Conservation (phyloP, 2,797 vertebrate species). For the Pseudochromis fuscus region DNA sequence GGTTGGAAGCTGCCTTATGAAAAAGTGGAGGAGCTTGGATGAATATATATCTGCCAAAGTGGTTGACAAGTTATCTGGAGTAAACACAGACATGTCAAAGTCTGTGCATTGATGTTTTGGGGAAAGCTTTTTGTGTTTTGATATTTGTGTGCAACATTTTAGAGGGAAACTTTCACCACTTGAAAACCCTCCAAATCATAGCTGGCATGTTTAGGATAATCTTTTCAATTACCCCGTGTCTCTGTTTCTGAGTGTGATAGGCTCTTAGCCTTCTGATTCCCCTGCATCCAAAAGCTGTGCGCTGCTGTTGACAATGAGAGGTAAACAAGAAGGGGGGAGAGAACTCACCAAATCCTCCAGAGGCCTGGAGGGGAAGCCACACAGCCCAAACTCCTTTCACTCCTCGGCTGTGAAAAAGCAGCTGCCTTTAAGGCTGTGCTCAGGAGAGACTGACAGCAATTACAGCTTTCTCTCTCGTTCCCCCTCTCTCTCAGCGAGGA, state of each 20-base stretch:
- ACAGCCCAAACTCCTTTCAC: constrained; percentile 79
- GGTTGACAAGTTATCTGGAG: constrained; percentile 77
- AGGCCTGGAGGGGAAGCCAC: constrained; percentile 84
- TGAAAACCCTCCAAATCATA: constrained; percentile 79
- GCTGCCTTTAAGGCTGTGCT: constrained; percentile 80
- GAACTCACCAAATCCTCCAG: constrained; percentile 83
- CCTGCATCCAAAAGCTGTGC: constrained; percentile 63
- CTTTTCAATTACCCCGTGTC: constrained; percentile 85
- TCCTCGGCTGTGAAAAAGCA: constrained; percentile 74
- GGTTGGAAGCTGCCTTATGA: constrained; percentile 35
- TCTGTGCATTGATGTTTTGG: constrained; percentile 71
- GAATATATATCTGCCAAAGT: constrained; percentile 74
- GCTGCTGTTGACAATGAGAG: constrained; percentile 85
- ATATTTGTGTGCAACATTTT: constrained; percentile 71
- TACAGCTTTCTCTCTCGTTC: constrained; percentile 73
- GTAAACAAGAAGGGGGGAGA: constrained; percentile 82
- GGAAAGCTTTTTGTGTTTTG: constrained; percentile 72
- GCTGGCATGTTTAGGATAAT: constrained; percentile 84
- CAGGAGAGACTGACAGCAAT: constrained; percentile 90
- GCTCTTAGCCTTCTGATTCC: constrained; percentile 79
- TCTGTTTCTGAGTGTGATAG: constrained; percentile 80
- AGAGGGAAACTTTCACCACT: constrained; percentile 76
- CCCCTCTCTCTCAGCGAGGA: constrained; percentile 51
- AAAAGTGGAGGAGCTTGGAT: constrained; percentile 53
- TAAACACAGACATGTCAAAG: constrained; percentile 80